Percentiles rank a stretch among this genome's conserved stretches.
These are phyloP conservation scores for Stercorarius parasiticus DNA, from an alignment of 2,113 vertebrate species.

Conservation along the genomic window DNA sequence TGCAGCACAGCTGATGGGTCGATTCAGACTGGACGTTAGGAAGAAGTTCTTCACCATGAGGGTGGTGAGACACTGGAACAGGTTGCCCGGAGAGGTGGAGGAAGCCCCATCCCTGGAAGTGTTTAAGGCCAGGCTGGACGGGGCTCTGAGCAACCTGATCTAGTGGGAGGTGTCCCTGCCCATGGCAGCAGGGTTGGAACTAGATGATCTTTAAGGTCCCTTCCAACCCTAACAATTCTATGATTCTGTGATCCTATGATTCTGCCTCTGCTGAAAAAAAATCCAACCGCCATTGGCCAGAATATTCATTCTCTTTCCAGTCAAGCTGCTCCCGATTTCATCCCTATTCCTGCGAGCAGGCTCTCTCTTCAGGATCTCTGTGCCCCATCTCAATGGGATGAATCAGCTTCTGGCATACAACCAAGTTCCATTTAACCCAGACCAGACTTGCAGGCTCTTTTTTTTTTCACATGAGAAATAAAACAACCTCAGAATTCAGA, in stretches of 20 bases:
- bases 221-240: too few species aligned
- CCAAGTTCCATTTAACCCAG: constrained; percentile 7
- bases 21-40: too few species aligned
- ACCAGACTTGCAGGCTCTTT: background rate
- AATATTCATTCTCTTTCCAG: background rate
- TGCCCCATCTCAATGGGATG: background rate
- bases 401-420: background rate
- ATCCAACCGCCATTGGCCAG: background rate
- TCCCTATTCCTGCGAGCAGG: background rate
- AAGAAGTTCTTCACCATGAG: too few species aligned
- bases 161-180: too few species aligned
- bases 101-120: too few species aligned
- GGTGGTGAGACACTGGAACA: too few species aligned
- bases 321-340: background rate
- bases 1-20: background rate
- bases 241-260: background rate
- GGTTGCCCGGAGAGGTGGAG: too few species aligned
- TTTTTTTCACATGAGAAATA: background rate
- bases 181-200: too few species aligned
- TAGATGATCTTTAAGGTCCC: too few species aligned
- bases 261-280: background rate
- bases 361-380: background rate
- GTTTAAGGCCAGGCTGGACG: too few species aligned
- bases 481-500: background rate
- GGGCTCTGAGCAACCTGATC: too few species aligned